A percentile compares a stretch with the other conserved stretches of the same genome.
These are phyloP conservation scores for Apodemus agrarius DNA, from an alignment of 2,797 vertebrate species.

Conservation along the genomic window DNA sequence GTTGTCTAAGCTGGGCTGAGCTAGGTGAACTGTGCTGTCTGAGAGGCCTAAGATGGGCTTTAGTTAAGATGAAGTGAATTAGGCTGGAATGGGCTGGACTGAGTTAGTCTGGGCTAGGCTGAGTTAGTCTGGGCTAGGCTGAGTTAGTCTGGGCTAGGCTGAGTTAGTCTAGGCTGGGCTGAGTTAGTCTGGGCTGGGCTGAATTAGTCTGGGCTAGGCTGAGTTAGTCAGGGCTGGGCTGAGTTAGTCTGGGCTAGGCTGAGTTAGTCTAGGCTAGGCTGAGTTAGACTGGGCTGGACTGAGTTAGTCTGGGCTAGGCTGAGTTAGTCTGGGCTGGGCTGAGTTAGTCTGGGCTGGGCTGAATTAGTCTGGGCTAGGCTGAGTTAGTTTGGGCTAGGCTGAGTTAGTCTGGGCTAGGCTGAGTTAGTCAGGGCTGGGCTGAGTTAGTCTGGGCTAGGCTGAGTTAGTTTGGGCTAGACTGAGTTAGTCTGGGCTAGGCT, in stretches of 20 bases:
- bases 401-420: too few species aligned
- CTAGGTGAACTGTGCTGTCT: not conserved
- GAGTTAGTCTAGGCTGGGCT: not conserved
- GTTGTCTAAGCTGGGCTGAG: not conserved
- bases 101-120: too few species aligned
- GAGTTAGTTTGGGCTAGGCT: too few species aligned
- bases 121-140: not conserved
- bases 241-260: not conserved
- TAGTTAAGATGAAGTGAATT: not conserved
- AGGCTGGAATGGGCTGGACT: not conserved
- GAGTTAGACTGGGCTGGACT: too few species aligned
- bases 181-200: not conserved
- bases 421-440: not conserved
- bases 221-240: accelerated
- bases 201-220: accelerated
- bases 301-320: too few species aligned
- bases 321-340: too few species aligned
- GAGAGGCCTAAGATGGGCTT: not conserved
- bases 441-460: not conserved
- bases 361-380: too few species aligned
- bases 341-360: too few species aligned
- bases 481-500: not conserved
- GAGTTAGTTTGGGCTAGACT: not conserved
- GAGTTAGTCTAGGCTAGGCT: not conserved
- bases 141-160: not conserved